Evolutionary conservation across 2,797 vertebrate species (phyloP), one percentile per base, ranked within the genome.

Genomic region (Vireo griseus): DNA sequence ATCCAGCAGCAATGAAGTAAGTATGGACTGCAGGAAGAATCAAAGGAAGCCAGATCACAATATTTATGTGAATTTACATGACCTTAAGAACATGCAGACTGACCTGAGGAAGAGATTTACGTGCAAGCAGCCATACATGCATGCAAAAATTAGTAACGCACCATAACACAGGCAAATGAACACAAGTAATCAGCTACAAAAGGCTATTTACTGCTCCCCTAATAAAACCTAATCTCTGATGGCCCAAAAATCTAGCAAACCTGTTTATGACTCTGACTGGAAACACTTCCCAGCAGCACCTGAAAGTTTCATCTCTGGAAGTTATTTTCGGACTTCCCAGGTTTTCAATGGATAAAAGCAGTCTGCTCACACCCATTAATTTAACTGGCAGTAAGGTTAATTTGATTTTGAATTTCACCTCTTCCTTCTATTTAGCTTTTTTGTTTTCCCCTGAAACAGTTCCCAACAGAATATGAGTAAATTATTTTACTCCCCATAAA

Each of bases 1-100:
- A 51, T 98, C 98, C 71, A 98, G 92, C 37, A 98, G 96, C 93
- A 98, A 45, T 9, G 98, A 98, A 61, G 98, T 98, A 8, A 98
- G 97, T 79, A 98, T 97, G 88, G 97, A 75, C 98, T 98, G 94
- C 55, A 96, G 80, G 37, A 72, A 88, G 88, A 65, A 83, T 37
- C n/a, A 51, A 58, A 87, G 13, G 40, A 57, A 88, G 29, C 4
- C 37, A 77, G 26, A 51, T 45, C 18, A 25, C 37, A 84, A 18
- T 10, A 66, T 16, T 85, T 37, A 40, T 10, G 18, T 33, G 68
- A 79, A 50, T 74, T 52, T 88, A 57, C 35, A 16, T 3, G 16
- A 86, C 31, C 44, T 16, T 37, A 81, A 35, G 15, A 69, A 66
- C 0, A 17, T 69, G 24, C 14, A 79, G 89, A 73, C 37, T 54